These are phyloP conservation scores for Rhea americana DNA, from an alignment of 2,113 vertebrate genomes.

Conservation along the genomic window DNA sequence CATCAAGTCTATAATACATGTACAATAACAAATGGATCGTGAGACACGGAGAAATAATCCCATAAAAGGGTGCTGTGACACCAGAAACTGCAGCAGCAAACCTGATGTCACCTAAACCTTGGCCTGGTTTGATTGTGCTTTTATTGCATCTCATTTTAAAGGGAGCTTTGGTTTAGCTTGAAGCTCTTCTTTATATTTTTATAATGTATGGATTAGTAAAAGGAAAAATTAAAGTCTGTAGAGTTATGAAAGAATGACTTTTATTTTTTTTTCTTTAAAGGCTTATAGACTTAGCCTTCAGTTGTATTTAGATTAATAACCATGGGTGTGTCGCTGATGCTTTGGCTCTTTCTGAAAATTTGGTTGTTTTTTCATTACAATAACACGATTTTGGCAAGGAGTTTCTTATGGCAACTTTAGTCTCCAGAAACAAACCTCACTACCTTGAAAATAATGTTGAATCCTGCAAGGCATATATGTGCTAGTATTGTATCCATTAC, in stretches of 20 bases:
- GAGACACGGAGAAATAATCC: slow-evolving; percentile 36
- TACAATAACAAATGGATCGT: not conserved
- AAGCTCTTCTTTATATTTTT: not conserved
- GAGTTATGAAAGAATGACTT: slow-evolving; percentile 3
- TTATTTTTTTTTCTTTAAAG: not conserved
- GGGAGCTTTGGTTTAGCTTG: not conserved
- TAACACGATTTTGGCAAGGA: not conserved
- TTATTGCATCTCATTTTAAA: not conserved
- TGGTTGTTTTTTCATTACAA: slow-evolving; percentile 33
- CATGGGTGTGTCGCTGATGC: not conserved
- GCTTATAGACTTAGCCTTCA: slow-evolving; percentile 11
- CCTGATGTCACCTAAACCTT: not conserved
- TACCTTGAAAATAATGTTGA: not conserved
- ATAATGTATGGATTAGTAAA: not conserved
- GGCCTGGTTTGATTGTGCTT: not conserved
- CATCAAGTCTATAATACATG: not conserved
- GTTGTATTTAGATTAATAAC: slow-evolving; percentile 24
- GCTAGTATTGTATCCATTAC: not conserved
- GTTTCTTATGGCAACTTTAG: not conserved
- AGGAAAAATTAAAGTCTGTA: slow-evolving; percentile 25
- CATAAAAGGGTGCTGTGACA: slow-evolving; percentile 5
- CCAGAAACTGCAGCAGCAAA: slow-evolving; percentile 26
- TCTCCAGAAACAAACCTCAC: slow-evolving; percentile 10
- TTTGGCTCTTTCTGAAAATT: not conserved
- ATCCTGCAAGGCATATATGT: not conserved